Conservation (phyloP, 2,797 vertebrate species). For the Caiman crocodilus region DNA sequence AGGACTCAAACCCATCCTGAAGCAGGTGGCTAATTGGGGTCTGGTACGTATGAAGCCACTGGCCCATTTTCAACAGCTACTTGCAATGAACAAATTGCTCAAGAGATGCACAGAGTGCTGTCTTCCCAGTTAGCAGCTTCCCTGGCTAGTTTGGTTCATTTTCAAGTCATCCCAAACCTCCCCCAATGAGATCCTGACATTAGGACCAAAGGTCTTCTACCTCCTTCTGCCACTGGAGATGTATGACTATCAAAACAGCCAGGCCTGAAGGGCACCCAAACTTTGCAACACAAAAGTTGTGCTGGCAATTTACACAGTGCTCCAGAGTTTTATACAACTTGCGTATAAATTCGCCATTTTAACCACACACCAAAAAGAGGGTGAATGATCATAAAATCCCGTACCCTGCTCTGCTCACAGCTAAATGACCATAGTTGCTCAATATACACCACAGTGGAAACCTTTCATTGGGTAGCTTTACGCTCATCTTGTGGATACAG, state of each 20-base stretch:
- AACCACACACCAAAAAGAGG: neutral
- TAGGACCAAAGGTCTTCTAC: neutral
- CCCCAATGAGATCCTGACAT: neutral
- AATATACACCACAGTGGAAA: neutral
- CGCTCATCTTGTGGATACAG: neutral
- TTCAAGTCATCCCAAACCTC: no score
- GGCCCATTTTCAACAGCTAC: neutral
- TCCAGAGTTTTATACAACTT: neutral
- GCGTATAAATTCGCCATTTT: neutral
- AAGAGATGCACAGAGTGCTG: neutral
- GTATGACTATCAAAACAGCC: neutral
- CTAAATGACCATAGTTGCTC: neutral
- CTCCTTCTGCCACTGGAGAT: neutral
- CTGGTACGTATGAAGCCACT: neutral
- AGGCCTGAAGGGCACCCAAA: neutral
- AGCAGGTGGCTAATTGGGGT: neutral
- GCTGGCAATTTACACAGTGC: neutral
- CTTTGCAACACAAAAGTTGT: neutral
- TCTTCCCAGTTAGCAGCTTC: neutral
- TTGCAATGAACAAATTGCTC: neutral
- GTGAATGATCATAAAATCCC: neutral
- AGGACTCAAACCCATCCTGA: accelerated
- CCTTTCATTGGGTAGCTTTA: neutral
- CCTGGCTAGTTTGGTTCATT: neutral
- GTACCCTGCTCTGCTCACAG: neutral